Evolutionary conservation across 2,888 invertebrate species (phyloP), one percentile per base, ranked within the genome.

Genomic region (Dastarcus helophoroides): DNA sequence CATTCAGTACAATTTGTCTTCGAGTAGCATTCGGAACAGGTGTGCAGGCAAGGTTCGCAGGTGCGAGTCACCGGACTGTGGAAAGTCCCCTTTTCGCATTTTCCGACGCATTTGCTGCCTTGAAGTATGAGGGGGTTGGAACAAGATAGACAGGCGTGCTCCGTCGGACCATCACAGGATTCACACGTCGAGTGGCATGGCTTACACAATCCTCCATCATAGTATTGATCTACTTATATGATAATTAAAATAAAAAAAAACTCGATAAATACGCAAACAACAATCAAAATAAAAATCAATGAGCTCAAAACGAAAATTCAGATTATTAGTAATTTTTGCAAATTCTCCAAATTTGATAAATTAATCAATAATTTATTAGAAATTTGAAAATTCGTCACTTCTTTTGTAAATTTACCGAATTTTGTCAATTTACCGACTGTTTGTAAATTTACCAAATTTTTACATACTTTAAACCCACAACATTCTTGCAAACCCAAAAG

Each of bases 1-100:
- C 89, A 89, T 13, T 75, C 66, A 0, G 83, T 84, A 53, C 88
- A 89, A 57, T 85, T 84, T 33, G 79, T 69, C 29, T 83, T 71
- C 1, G 84, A 79, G 3, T 76, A 75, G 56, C 86, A 88, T 27
- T 75, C 73, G 0, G 73, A 67, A 56, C 86, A 88, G 3, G 83
- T 80, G 55, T 83, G 80, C 42, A 83, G 63, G 52, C 90, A 90
- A 2, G 77, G 79, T 19, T 77, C 71, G 52, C 89, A 90, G 4
- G 56, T 39, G 31, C 53, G 54, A 1, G 76, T 79, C 3, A 74
- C 73, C 41, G 79, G 78, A 38, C 79, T 71, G 52, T 75, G 84
- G 59, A 69, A 83, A 32, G 51, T 51, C 0, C 84, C 83, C 32
- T 69, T 70, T 33, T 78, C 76, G 58, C 89, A 89, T 42, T 75